A percentile compares a stretch with the other conserved stretches of the same genome.
Conservation (phyloP, 1,140 invertebrate genomes). For the Pachypsylla venusta region DNA sequence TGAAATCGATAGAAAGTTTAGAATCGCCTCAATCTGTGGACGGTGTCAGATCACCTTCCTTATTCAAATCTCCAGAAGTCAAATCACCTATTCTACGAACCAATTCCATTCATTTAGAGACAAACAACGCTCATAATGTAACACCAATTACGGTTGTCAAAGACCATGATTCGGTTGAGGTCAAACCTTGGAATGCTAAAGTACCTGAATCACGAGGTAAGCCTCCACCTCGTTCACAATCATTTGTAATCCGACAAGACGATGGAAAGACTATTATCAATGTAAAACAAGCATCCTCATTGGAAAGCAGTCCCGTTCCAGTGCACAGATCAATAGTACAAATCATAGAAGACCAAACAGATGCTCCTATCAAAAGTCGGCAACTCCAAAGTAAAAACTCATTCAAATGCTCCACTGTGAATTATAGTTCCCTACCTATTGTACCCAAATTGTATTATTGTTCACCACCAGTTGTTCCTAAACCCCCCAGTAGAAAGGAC, state of each 20-base stretch:
- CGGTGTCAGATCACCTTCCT: neutral
- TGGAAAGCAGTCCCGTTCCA: neutral
- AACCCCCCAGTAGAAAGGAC: neutral
- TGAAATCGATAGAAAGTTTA: slow-evolving; percentile 33
- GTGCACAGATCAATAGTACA: neutral
- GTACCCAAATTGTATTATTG: no score
- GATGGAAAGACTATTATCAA: neutral
- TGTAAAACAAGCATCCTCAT: neutral
- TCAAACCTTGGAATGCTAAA: neutral
- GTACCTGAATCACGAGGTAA: slow-evolving; percentile 2
- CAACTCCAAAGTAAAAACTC: neutral
- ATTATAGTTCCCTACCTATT: neutral
- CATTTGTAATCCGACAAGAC: neutral
- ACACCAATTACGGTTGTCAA: no score
- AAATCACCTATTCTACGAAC: neutral
- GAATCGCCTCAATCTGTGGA: slow-evolving; percentile 24
- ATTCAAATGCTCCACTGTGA: slow-evolving; percentile 4
- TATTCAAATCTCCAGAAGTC: neutral
- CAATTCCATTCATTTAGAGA: neutral
- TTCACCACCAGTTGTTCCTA: neutral
- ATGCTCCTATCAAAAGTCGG: neutral
- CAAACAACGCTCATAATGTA: no score
- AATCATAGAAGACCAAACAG: neutral
- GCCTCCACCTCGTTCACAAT: neutral
- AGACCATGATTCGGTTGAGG: neutral